Percentiles rank a stretch among this genome's conserved stretches.
phyloP scores from a whole-genome alignment of 2,888 invertebrate species.

The Venustoraphidia nigricollis region DNA sequence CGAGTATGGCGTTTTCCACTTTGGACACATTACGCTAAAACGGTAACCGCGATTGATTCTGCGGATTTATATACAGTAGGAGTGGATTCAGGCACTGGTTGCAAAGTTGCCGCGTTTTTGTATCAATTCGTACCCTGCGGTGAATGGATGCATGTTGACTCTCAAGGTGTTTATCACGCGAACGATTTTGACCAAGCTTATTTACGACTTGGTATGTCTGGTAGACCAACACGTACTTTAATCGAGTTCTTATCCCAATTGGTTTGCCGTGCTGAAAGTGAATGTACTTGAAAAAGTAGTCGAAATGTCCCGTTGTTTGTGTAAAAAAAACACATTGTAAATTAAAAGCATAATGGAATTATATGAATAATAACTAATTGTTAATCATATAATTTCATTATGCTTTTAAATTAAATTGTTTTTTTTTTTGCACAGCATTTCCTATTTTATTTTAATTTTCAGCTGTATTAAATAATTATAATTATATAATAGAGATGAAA shows the following conservation, averaged over 20 bases:
- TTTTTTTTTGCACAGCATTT: too few relatives aligned
- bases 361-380: too few relatives aligned
- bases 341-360: too few relatives aligned
- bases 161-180: slow-evolving; percentile 57
- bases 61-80: slow-evolving; percentile 41
- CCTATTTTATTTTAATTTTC: too few relatives aligned
- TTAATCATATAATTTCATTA: too few relatives aligned
- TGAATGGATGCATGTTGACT: slow-evolving; percentile 70
- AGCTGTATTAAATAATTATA: too few relatives aligned
- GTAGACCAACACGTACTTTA: slow-evolving; percentile 64
- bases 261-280: slow-evolving; percentile 25
- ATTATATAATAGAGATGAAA: too few relatives aligned
- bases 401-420: too few relatives aligned
- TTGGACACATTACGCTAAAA: slow-evolving; percentile 50
- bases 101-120: slow-evolving; percentile 66
- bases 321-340: too few relatives aligned
- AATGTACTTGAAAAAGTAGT: neutral
- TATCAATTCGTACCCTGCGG: slow-evolving; percentile 52
- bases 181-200: slow-evolving; percentile 45
- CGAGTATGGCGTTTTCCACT: slow-evolving; percentile 73
- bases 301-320: too few relatives aligned
- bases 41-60: slow-evolving; percentile 31
- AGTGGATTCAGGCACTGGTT: slow-evolving; percentile 38
- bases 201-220: slow-evolving; percentile 49
- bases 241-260: slow-evolving; percentile 52